Percentiles rank a stretch among this genome's conserved stretches.
Evolutionary conservation across 2,113 vertebrate genomes (phyloP).

Genomic region (Pseudorectes ferrugineus): DNA sequence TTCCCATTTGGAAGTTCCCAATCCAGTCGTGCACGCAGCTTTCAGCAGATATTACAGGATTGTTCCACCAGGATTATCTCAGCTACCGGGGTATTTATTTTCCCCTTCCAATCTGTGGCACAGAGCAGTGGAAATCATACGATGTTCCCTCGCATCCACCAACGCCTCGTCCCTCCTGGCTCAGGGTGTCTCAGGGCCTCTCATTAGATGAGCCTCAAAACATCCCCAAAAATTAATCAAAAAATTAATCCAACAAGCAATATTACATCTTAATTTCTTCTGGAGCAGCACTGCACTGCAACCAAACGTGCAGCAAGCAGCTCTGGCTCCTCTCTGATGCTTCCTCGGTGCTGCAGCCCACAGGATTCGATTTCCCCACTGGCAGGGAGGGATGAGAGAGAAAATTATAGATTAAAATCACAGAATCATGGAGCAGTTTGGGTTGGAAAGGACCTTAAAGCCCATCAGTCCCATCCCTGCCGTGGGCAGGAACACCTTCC

Average conservation of each 20-base stretch:
- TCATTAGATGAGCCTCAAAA: not conserved
- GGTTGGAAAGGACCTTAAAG: not conserved
- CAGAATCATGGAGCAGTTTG: not conserved
- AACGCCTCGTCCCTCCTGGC: not conserved
- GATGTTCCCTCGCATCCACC: not conserved
- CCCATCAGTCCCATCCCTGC: not conserved
- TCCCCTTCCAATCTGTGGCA: not conserved
- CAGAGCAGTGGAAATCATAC: not conserved
- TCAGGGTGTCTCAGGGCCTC: not conserved
- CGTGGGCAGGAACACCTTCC: not conserved
- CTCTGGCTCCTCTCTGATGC: not conserved
- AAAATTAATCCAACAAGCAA: no score
- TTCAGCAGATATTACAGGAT: not conserved
- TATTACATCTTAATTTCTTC: not conserved
- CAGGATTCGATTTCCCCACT: fast-evolving
- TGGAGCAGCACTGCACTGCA: fast-evolving
- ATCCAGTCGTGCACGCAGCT: not conserved
- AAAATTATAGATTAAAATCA: not conserved
- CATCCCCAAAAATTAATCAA: not conserved
- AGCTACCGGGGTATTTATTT: not conserved
- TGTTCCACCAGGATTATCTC: not conserved
- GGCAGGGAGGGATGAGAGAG: not conserved
- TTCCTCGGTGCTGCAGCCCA: fast-evolving
- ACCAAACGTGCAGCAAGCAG: not conserved
- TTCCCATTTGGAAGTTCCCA: not conserved